Conservation (phyloP, 92 coral and sea anemone species). For the Palythoa caribaeorum region DNA sequence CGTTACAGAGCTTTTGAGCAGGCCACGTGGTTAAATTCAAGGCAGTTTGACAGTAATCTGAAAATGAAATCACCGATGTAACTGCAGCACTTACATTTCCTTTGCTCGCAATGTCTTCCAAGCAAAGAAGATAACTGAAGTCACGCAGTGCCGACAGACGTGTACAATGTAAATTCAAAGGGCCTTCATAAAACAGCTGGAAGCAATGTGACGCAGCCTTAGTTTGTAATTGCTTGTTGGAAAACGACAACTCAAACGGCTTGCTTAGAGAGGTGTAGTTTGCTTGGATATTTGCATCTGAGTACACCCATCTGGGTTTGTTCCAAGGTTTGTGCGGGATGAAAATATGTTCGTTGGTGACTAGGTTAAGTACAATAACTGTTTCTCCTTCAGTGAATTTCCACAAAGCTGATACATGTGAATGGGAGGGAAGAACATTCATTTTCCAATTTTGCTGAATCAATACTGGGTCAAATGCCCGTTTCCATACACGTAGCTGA, state of each 20-base stretch:
- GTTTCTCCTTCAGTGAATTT: constrained; percentile 70
- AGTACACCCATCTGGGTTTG: constrained; percentile 58
- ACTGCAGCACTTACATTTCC: constrained; percentile 50
- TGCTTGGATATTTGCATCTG: constrained; percentile 63
- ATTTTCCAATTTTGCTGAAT: constrained; percentile 72
- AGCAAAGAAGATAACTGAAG: constrained; percentile 61
- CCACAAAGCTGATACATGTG: constrained; percentile 69
- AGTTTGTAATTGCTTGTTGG: constrained; percentile 31
- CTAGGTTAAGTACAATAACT: constrained; percentile 41
- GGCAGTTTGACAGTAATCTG: constrained; percentile 69
- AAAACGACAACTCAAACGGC: constrained; percentile 58
- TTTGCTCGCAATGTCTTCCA: constrained; percentile 55
- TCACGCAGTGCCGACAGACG: constrained; percentile 58
- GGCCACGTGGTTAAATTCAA: constrained; percentile 67
- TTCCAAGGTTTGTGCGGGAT: constrained; percentile 61
- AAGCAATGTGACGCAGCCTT: constrained; percentile 43
- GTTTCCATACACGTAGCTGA: constrained; percentile 72
- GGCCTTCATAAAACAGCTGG: constrained; percentile 56
- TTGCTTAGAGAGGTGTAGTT: constrained; percentile 49
- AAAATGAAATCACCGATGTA: constrained; percentile 59
- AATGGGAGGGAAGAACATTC: constrained; percentile 67
- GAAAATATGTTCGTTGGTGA: constrained; percentile 58
- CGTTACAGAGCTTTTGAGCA: constrained; percentile 68
- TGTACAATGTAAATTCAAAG: constrained; percentile 54
- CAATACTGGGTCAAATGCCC: constrained; percentile 64